A percentile compares a stretch with the other conserved stretches of the same genome.
Conservation (phyloP, 2,888 invertebrate genomes). For the Colletes collaris region DNA sequence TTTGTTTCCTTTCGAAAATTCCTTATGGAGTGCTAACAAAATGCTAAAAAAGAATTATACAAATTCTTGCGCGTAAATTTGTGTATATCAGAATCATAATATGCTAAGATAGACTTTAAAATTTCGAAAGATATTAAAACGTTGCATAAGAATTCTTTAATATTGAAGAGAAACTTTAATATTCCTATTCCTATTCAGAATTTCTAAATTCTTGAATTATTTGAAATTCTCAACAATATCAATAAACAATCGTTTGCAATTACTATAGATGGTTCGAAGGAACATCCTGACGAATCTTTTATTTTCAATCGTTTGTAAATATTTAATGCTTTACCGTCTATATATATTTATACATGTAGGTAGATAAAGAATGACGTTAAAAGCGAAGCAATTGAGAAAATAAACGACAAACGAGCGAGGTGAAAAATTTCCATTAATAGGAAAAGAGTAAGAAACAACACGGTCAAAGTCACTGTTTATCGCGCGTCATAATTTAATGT, state of each 20-base stretch:
- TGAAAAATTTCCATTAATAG: not conserved
- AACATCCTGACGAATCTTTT: no score
- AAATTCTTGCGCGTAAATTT: constrained; percentile 15
- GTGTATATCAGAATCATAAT: not conserved
- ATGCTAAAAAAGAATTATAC: constrained; percentile 7
- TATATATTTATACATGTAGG: not conserved
- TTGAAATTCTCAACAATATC: no score
- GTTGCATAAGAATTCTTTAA: no score
- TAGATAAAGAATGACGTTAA: not conserved
- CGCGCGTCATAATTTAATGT: constrained; percentile 8
- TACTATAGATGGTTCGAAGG: no score
- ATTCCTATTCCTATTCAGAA: no score
- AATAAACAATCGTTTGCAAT: no score
- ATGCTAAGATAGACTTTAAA: not conserved
- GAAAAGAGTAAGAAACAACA: not conserved
- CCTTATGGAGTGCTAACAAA: constrained; percentile 17
- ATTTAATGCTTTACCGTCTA: not conserved
- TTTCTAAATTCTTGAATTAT: no score
- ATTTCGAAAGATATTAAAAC: no score
- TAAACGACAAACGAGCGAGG: not conserved
- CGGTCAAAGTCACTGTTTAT: not conserved
- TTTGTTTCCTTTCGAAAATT: constrained; percentile 39
- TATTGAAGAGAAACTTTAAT: no score
- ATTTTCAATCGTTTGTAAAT: constrained; percentile 11
- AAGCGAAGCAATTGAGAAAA: not conserved